Conservation (phyloP, 92 coral and sea anemone species). For the Parazoanthus swiftii region DNA sequence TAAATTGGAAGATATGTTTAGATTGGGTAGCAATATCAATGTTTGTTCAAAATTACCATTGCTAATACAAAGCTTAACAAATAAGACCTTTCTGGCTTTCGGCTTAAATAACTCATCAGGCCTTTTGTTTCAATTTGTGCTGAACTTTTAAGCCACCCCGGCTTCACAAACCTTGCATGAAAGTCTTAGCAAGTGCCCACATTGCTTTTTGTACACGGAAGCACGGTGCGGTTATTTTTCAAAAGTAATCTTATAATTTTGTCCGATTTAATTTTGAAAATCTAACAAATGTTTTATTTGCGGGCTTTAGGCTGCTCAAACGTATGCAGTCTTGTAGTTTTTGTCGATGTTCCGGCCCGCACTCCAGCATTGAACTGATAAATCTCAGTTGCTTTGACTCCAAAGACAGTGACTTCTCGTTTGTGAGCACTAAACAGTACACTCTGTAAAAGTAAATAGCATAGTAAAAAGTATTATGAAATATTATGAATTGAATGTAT, state of each 20-base stretch:
- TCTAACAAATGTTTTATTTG: background rate
- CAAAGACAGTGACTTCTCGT: too few species aligned
- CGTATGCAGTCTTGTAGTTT: too few species aligned
- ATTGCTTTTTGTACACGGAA: background rate
- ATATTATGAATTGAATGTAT: too few species aligned
- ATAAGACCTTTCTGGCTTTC: background rate
- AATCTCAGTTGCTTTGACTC: too few species aligned
- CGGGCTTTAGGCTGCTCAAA: too few species aligned
- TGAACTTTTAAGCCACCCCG: background rate
- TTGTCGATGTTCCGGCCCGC: too few species aligned
- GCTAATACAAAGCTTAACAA: background rate
- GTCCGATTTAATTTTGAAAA: background rate
- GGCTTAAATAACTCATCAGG: background rate
- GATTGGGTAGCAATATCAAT: background rate
- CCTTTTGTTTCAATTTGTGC: background rate
- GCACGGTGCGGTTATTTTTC: background rate
- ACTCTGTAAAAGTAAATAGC: too few species aligned
- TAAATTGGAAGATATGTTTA: background rate
- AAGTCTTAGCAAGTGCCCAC: background rate
- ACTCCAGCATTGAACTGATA: too few species aligned
- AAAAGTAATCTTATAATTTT: too few species aligned
- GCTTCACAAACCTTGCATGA: background rate
- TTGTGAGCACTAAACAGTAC: too few species aligned
- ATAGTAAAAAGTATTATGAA: too few species aligned
- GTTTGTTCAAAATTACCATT: background rate